phyloP scores from a whole-genome alignment of 2,113 vertebrate genomes.

The Bothrops jararaca region DNA sequence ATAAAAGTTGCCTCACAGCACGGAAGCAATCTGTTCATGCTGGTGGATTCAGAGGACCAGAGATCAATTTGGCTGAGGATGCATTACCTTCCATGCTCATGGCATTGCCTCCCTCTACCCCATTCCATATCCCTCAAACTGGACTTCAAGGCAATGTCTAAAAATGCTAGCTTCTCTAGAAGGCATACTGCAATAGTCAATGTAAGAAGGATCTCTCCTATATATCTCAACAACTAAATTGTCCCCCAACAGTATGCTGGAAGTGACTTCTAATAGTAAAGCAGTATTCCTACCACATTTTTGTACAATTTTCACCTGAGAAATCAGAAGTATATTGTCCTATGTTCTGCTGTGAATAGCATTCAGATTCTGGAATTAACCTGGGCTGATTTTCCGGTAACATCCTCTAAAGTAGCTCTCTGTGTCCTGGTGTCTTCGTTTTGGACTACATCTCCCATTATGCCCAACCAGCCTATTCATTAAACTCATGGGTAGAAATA shows the following conservation, averaged over 20 bases:
- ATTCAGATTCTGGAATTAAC: neutral
- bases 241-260: neutral
- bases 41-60: neutral
- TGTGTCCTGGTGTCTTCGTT: neutral
- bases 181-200: neutral
- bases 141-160: neutral
- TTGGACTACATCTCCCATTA: neutral
- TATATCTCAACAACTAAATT: neutral
- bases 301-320: neutral
- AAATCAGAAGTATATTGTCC: neutral
- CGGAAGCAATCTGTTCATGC: slow-evolving; percentile 32
- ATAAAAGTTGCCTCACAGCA: slow-evolving; percentile 41
- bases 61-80: neutral
- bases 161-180: neutral
- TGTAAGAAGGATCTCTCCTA: neutral
- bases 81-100: too few relatives aligned
- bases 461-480: neutral
- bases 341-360: neutral
- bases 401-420: neutral
- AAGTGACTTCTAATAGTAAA: neutral
- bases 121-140: neutral
- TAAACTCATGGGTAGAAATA: neutral
- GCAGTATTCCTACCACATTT: neutral
- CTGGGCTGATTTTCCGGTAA: neutral
- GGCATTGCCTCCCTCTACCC: neutral